Evolutionary conservation across 1,140 invertebrate genomes (phyloP).

Genomic region (Leptopilina clavipes): DNA sequence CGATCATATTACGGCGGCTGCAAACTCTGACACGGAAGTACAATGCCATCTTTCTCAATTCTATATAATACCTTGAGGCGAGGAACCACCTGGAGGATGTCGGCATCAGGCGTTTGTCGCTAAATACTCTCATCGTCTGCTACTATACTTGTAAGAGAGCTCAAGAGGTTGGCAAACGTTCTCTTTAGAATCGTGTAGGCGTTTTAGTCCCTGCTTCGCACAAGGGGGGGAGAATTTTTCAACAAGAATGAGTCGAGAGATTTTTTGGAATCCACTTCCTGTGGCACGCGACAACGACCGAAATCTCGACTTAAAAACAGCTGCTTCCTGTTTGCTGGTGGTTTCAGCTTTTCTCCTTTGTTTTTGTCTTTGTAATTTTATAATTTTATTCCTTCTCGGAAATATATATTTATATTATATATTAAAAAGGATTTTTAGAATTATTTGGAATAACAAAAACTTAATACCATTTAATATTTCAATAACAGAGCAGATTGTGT

Average conservation of each 20-base stretch:
- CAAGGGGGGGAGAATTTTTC: not conserved
- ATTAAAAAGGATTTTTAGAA: no score
- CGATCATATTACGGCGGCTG: constrained; percentile 37
- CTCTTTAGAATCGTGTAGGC: not conserved
- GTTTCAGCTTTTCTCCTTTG: constrained; percentile 35
- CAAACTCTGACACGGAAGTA: not conserved
- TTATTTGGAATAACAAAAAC: no score
- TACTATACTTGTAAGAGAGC: not conserved
- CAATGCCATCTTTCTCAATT: constrained; percentile 30
- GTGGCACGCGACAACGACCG: constrained; percentile 47
- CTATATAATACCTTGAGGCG: constrained; percentile 37
- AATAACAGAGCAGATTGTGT: no score
- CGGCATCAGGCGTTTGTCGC: constrained; percentile 10
- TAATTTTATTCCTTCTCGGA: no score
- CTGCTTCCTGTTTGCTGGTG: constrained; percentile 57
- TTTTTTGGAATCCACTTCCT: constrained; percentile 40
- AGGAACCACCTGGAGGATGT: constrained; percentile 46
- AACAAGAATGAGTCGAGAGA: constrained; percentile 13
- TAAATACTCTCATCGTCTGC: constrained; percentile 24
- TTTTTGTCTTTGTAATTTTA: no score
- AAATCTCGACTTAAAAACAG: constrained; percentile 51
- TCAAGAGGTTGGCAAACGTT: constrained; percentile 39
- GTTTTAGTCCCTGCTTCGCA: not conserved
- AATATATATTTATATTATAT: no score
- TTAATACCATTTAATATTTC: no score